Conservation (phyloP, 2,797 vertebrate species). For the Characodon lateralis region DNA sequence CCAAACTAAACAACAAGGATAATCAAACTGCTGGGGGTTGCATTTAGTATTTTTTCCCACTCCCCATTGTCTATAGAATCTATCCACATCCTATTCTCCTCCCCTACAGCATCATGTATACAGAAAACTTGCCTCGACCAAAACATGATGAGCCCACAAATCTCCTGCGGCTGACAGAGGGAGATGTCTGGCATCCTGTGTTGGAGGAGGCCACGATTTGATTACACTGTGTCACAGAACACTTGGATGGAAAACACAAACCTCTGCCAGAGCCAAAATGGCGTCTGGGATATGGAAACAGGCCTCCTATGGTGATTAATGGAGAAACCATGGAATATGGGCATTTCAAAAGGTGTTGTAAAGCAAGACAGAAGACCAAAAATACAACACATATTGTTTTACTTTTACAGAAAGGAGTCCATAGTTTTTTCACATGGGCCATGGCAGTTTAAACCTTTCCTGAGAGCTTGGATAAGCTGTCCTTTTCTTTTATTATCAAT, state of each 20-base stretch:
- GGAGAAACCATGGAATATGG: slow-evolving; percentile 32
- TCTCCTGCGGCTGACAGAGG: slow-evolving; percentile 68
- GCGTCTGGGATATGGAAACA: slow-evolving; percentile 52
- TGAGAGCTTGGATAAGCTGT: neutral
- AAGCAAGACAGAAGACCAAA: slow-evolving; percentile 28
- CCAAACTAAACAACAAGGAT: slow-evolving; percentile 55
- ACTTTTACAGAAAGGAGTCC: neutral
- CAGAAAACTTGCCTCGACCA: slow-evolving; percentile 59
- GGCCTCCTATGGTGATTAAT: slow-evolving; percentile 51
- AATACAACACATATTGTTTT: slow-evolving; percentile 11
- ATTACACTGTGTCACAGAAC: slow-evolving; percentile 71
- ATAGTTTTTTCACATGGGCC: neutral
- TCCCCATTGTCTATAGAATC: slow-evolving; percentile 56
- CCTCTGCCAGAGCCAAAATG: slow-evolving; percentile 69
- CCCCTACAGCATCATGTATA: slow-evolving; percentile 49
- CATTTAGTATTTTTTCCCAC: slow-evolving; percentile 51
- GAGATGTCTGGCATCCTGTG: slow-evolving; percentile 66
- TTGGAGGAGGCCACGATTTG: slow-evolving; percentile 66
- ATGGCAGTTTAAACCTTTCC: slow-evolving; percentile 7
- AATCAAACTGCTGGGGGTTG: slow-evolving; percentile 55
- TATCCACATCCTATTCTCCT: slow-evolving; percentile 65
- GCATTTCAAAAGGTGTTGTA: slow-evolving; percentile 26
- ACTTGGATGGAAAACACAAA: slow-evolving; percentile 70
- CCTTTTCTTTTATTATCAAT: slow-evolving; percentile 5
- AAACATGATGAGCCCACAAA: slow-evolving; percentile 75